Evolutionary conservation across 2,888 invertebrate genomes (phyloP).

Genomic region (Rhabditoides inermis): DNA sequence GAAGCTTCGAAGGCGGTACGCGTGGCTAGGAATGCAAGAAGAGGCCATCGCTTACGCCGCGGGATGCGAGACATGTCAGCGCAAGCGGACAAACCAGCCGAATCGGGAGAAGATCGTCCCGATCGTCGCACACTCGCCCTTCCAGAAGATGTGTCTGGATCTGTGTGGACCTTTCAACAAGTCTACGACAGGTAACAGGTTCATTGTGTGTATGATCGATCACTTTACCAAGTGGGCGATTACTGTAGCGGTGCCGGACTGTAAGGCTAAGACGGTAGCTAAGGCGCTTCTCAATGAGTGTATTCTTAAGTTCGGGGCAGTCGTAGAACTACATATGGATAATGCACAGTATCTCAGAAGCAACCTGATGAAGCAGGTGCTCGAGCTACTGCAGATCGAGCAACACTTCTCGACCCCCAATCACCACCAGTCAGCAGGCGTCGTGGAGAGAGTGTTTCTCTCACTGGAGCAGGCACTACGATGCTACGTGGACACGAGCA

Average conservation of each 20-base stretch:
- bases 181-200: constrained; percentile 9
- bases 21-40: constrained; percentile 12
- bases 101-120: constrained; percentile 10
- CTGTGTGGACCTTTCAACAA: constrained; percentile 11
- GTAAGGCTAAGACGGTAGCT: constrained; percentile 45
- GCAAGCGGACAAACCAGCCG: constrained; percentile 1
- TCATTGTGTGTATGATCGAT: constrained; percentile 8
- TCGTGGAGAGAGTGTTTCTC: constrained; percentile 26
- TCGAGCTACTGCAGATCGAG: constrained; percentile 14
- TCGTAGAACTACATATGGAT: constrained; percentile 32
- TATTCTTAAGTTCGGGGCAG: constrained; percentile 25
- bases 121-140: constrained; percentile 1
- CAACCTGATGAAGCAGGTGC: constrained; percentile 11
- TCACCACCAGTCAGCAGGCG: constrained; percentile 28
- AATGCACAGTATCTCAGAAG: constrained; percentile 25
- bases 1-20: constrained; percentile 12
- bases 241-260: constrained; percentile 45
- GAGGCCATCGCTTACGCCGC: constrained; percentile 5
- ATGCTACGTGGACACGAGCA: constrained; percentile 8
- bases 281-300: constrained; percentile 26
- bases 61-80: constrained; percentile 17
- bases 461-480: constrained; percentile 14
- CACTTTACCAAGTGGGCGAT: constrained; percentile 20
- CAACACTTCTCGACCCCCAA: constrained; percentile 20
- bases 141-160: constrained; percentile 14